Percentiles rank a stretch among this genome's conserved stretches.
These are phyloP conservation scores for Diplodus sargus DNA, from an alignment of 2,797 vertebrate species.

Conservation along the genomic window DNA sequence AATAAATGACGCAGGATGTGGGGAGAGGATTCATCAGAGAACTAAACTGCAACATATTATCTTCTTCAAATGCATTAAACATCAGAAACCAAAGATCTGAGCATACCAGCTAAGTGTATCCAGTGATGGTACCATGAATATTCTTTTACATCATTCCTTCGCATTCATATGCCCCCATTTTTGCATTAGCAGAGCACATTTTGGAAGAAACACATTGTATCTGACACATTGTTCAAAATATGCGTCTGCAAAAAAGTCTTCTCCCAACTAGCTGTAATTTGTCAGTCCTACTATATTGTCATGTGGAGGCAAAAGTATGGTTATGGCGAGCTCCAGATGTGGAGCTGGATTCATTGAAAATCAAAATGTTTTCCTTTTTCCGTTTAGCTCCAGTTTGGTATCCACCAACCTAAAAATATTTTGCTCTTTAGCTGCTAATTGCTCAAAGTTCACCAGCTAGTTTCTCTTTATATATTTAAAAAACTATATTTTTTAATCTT, in stretches of 20 bases:
- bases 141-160: not conserved
- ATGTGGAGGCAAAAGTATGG: not conserved
- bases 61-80: slow-evolving; percentile 18
- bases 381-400: not conserved
- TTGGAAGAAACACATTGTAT: not conserved
- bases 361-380: not conserved
- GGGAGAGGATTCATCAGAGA: not conserved
- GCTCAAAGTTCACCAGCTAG: not conserved
- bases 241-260: not conserved
- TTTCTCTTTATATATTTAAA: not conserved
- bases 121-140: not conserved
- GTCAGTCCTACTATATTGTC: not conserved
- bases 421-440: not conserved
- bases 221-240: not conserved
- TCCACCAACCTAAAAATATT: not conserved
- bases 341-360: not conserved
- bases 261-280: not conserved
- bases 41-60: not conserved
- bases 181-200: not conserved
- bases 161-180: not conserved
- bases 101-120: not conserved
- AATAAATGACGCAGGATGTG: not conserved
- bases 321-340: not conserved
- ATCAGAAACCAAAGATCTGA: not conserved
- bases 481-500: not conserved